Conservation (phyloP, 2,797 vertebrate species). For the Myripristis jacobus region DNA sequence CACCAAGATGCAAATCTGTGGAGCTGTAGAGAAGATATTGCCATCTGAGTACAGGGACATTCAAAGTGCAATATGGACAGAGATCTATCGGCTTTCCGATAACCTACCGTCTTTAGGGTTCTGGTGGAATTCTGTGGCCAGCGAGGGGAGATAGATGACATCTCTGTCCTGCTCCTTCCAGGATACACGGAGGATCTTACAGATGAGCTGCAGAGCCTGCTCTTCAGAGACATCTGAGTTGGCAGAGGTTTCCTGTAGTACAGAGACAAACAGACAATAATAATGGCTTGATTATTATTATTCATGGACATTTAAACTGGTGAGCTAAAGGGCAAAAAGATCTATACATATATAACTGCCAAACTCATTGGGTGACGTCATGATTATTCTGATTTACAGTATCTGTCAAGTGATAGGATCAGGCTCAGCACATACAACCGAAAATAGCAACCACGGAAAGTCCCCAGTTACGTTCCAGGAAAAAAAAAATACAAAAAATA, state of each 20-base stretch:
- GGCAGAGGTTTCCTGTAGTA: conserved; percentile 87
- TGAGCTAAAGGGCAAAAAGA: background rate
- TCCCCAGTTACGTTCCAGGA: conserved; percentile 8
- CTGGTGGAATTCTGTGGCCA: conserved; percentile 95
- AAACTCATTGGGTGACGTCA: background rate
- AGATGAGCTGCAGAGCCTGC: conserved; percentile 97
- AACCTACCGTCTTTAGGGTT: conserved; percentile 93
- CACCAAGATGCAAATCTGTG: background rate
- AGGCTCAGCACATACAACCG: conserved; percentile 28
- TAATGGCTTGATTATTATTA: background rate
- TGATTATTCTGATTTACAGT: background rate
- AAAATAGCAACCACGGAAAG: conserved; percentile 17
- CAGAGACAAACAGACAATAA: conserved; percentile 5
- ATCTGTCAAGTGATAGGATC: conserved; percentile 1
- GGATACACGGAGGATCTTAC: conserved; percentile 98
- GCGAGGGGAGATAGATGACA: conserved; percentile 94
- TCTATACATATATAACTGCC: no score
- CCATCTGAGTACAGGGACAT: background rate
- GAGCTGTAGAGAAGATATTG: background rate
- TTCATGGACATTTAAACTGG: background rate
- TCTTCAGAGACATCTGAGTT: conserved; percentile 96
- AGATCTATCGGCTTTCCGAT: background rate
- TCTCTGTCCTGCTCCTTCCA: conserved; percentile 99
- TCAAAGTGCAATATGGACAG: background rate
- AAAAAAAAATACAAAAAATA: conserved; percentile 8